These are phyloP conservation scores for Rhingia rostrata DNA, from an alignment of 2,888 invertebrate species.

Conservation along the genomic window DNA sequence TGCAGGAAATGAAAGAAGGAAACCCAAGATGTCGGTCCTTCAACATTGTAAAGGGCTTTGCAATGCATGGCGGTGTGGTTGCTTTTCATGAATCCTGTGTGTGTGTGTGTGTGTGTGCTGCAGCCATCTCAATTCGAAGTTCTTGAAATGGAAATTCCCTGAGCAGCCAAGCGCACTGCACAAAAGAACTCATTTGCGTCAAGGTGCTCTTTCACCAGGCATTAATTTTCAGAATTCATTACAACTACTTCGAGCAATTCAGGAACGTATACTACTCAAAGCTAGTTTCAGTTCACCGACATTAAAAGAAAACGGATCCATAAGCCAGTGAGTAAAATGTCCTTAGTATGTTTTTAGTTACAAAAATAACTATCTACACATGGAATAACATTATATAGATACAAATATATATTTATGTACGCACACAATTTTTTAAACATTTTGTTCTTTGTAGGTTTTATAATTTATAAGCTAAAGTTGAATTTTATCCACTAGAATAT, in stretches of 20 bases:
- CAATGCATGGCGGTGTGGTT: conserved; percentile 58
- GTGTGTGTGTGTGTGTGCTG: conserved; percentile 33
- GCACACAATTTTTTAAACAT: too few relatives aligned
- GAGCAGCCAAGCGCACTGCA: conserved; percentile 65
- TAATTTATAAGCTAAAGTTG: too few relatives aligned
- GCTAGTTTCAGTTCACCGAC: conserved; percentile 40
- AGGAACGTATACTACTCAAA: conserved; percentile 54
- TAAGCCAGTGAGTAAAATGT: background rate
- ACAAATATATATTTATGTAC: too few relatives aligned
- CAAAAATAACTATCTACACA: too few relatives aligned
- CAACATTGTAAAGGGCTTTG: conserved; percentile 66
- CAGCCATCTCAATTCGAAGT: conserved; percentile 66
- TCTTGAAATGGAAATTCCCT: conserved; percentile 71
- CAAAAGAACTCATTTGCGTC: conserved; percentile 74
- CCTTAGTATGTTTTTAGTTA: too few relatives aligned
- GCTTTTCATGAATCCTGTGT: conserved; percentile 39
- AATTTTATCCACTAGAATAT: too few relatives aligned
- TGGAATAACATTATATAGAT: too few relatives aligned
- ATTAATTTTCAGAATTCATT: conserved; percentile 73
- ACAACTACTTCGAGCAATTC: conserved; percentile 66
- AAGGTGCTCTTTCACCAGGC: conserved; percentile 70
- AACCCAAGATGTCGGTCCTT: conserved; percentile 68
- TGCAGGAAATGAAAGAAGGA: conserved; percentile 57
- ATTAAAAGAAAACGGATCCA: background rate
- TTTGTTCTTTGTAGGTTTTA: too few relatives aligned